Conservation (phyloP, 2,113 vertebrate species). For the Anhinga rufa region DNA sequence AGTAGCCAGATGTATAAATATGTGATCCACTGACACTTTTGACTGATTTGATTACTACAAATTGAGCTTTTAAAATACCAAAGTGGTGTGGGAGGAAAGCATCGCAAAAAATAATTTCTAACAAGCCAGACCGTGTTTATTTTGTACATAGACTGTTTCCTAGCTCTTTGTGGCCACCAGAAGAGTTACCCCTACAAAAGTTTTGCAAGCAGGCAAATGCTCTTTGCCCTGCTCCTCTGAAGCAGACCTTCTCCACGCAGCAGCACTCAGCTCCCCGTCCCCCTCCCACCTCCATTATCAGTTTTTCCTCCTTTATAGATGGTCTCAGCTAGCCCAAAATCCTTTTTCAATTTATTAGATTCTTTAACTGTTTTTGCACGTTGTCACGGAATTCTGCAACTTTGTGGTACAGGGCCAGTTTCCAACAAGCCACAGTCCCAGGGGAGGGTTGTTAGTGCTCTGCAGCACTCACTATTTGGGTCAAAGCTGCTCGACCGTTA, state of each 20-base stretch:
- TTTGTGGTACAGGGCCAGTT: background rate
- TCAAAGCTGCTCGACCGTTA: background rate
- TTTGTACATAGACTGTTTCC: fast-evolving
- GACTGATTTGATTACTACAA: background rate
- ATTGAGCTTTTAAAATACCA: background rate
- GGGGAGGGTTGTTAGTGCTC: background rate
- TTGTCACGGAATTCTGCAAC: background rate
- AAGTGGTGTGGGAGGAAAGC: background rate
- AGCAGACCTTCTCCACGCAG: fast-evolving
- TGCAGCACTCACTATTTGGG: background rate
- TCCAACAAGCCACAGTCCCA: background rate
- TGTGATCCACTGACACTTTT: background rate
- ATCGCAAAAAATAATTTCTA: background rate
- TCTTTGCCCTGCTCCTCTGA: background rate
- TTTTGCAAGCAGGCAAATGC: background rate
- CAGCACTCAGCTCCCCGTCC: background rate
- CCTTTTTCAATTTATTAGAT: background rate
- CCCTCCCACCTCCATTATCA: background rate
- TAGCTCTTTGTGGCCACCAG: background rate
- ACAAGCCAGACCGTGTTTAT: background rate
- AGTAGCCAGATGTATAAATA: background rate
- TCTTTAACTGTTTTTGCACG: background rate
- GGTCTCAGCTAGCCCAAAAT: background rate
- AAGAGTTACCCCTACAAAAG: background rate
- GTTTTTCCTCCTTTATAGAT: background rate